Percentiles rank a stretch among this genome's conserved stretches.
Conservation (phyloP, 2,888 invertebrate species). For the Bugula neritina region DNA sequence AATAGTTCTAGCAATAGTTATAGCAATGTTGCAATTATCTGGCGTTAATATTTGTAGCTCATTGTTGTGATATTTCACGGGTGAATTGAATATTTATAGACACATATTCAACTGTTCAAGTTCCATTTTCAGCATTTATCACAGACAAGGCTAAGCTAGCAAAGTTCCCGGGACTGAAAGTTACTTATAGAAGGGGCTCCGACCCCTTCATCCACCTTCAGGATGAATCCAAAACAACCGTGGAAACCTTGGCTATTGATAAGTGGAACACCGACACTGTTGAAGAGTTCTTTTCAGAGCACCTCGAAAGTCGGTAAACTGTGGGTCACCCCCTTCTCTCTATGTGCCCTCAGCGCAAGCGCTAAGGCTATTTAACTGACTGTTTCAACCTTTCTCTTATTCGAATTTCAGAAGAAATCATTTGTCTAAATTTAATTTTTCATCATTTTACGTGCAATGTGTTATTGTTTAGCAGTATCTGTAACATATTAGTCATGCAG, state of each 20-base stretch:
- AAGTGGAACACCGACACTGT: slow-evolving; percentile 98
- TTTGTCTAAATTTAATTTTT: too few relatives aligned
- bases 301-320: slow-evolving; percentile 57
- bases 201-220: slow-evolving; percentile 88
- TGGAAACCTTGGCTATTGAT: slow-evolving; percentile 84
- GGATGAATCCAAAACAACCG: slow-evolving; percentile 70
- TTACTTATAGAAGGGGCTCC: slow-evolving; percentile 85
- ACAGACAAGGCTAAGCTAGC: slow-evolving; percentile 77
- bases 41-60: too few relatives aligned
- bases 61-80: too few relatives aligned
- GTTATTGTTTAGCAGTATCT: too few relatives aligned
- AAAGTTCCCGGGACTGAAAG: slow-evolving; percentile 82
- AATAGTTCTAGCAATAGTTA: too few relatives aligned
- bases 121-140: slow-evolving; percentile 70
- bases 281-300: slow-evolving; percentile 87
- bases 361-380: background rate
- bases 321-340: background rate
- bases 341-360: background rate
- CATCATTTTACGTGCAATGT: too few relatives aligned
- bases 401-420: background rate
- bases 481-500: too few relatives aligned
- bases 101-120: too few relatives aligned
- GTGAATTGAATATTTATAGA: too few relatives aligned
- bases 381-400: slow-evolving; percentile 10
- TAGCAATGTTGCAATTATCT: too few relatives aligned